phyloP scores from a whole-genome alignment of 2,113 vertebrate genomes.

The Oncorhynchus keta region DNA sequence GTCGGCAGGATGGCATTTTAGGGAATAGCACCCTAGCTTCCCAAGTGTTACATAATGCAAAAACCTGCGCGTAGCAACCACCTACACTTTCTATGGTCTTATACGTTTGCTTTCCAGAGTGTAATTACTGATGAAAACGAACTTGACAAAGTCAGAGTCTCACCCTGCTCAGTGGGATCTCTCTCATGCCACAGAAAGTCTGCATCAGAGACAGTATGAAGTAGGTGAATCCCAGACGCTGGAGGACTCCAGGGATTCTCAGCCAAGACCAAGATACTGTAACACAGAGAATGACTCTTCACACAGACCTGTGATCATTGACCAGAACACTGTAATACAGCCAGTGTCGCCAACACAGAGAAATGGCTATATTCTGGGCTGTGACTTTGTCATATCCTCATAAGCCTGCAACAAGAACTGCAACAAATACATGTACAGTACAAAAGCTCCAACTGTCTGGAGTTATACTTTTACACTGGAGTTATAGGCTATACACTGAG shows the following conservation, averaged over 20 bases:
- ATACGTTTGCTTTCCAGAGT: background rate
- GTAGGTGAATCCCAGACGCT: slow-evolving; percentile 80
- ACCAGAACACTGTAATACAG: background rate
- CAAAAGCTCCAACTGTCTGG: background rate
- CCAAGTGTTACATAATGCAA: background rate
- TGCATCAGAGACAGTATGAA: slow-evolving; percentile 78
- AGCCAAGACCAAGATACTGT: slow-evolving; percentile 81
- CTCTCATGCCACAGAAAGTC: slow-evolving; percentile 67
- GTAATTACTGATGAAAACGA: background rate
- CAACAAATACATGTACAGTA: background rate
- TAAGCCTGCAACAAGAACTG: no score
- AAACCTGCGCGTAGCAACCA: background rate
- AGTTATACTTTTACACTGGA: background rate
- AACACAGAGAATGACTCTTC: slow-evolving; percentile 24
- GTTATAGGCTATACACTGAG: background rate
- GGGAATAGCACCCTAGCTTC: no score
- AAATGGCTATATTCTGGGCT: background rate
- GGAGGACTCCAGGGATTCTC: slow-evolving; percentile 80
- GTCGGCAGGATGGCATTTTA: no score
- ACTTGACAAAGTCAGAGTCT: slow-evolving; percentile 18
- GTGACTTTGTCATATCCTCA: no score
- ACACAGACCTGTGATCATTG: background rate
- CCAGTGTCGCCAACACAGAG: background rate
- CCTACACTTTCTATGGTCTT: background rate
- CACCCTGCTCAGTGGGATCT: slow-evolving; percentile 62